Evolutionary conservation across 2,797 vertebrate species (phyloP), one percentile per base, ranked within the genome.

Genomic region (Chaunax sp.): DNA sequence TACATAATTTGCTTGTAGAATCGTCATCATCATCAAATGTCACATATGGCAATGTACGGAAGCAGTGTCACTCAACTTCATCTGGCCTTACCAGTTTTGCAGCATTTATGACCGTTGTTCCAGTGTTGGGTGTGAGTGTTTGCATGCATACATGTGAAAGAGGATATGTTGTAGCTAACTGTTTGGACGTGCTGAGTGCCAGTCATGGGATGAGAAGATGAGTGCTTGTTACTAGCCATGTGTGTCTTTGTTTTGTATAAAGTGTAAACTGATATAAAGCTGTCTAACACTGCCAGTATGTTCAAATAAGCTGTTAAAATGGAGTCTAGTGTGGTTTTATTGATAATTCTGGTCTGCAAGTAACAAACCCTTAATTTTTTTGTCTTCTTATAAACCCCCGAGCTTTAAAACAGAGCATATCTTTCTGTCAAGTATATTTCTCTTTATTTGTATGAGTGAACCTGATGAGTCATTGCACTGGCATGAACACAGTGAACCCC

Each of bases 241-340:
- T 53, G 83, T 81, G 81, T 88, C 77, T 80, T 86, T 84, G 84
- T 87, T 84, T 87, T 84, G 56, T 83, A 80, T 60, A 63, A 77
- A 75, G 52, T 83, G 60, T 75, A 77, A 75, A 82, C 50, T 61
- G 62, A 82, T 81, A 73, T 75, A 72, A 86, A 86, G 68, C 83
- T 87, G 69, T 82, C 69, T 86, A 86, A 88, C 88, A 90, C 90
- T 90, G 91, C 89, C 89, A 89, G 28, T 89, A 83, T 80, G 85
- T 89, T 86, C 79, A 85, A 88, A 88, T 79, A 84, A 80, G 78
- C 20, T 80, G 78, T 85, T 75, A 20, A 75, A 72, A 75, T 75
- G 28, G 38, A 73, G 77, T 79, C 53, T 75, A 41, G 68, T 73
- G 69, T 56, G 61, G 45, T 78, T 69, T 64, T 54, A 72, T 66